phyloP scores from a whole-genome alignment of 2,113 vertebrate species.

The Corydoras maculifer region DNA sequence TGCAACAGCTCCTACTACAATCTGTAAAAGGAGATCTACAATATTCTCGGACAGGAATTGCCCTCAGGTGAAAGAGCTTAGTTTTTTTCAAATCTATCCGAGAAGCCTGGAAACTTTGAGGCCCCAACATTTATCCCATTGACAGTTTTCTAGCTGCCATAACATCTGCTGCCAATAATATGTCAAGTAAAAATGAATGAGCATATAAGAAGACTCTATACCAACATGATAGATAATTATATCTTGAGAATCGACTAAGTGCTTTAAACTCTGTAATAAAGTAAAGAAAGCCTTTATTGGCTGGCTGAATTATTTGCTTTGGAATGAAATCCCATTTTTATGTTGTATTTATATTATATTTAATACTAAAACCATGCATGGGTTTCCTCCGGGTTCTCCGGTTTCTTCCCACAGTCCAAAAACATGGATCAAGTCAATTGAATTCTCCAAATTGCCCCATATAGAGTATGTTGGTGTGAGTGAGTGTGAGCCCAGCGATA shows the following conservation, averaged over 20 bases:
- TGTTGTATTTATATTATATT: neutral
- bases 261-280: neutral
- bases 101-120: neutral
- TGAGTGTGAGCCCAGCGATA: too few species aligned
- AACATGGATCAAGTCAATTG: too few species aligned
- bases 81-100: slow-evolving; percentile 35
- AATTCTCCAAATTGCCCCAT: too few species aligned
- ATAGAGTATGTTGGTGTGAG: too few species aligned
- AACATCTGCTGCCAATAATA: slow-evolving; percentile 22
- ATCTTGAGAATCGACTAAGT: neutral
- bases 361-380: too few species aligned
- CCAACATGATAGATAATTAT: slow-evolving; percentile 14
- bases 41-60: slow-evolving; percentile 40
- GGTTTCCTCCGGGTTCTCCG: too few species aligned
- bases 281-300: slow-evolving; percentile 4
- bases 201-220: slow-evolving; percentile 15
- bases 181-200: slow-evolving; percentile 19
- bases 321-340: neutral
- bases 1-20: slow-evolving; percentile 36
- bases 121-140: slow-evolving; percentile 5
- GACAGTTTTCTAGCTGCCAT: slow-evolving; percentile 21
- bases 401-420: too few species aligned
- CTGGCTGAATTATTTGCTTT: neutral
- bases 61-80: slow-evolving; percentile 33
- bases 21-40: slow-evolving; percentile 25